Percentiles rank a stretch among this genome's conserved stretches.
Evolutionary conservation across 2,797 vertebrate genomes (phyloP).

Genomic region (Allobates femoralis): DNA sequence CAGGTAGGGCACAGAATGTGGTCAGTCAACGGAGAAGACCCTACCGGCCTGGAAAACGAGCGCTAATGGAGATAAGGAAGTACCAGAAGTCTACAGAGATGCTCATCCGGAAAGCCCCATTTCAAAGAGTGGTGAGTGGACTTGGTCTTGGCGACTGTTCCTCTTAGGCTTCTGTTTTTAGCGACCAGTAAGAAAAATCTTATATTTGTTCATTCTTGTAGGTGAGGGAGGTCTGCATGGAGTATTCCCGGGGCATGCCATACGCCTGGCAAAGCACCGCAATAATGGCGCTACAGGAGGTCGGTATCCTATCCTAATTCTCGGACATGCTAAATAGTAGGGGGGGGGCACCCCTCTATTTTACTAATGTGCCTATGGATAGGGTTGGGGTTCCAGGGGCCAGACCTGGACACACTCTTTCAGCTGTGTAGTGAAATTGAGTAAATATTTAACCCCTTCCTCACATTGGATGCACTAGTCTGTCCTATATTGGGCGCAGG

Average conservation of each 20-base stretch:
- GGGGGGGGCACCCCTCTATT: too few species aligned
- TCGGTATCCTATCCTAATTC: neutral
- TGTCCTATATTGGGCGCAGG: too few species aligned
- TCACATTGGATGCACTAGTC: too few species aligned
- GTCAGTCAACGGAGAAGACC: conserved; percentile 51
- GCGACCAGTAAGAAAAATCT: too few species aligned
- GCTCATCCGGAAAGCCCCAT: conserved; percentile 77
- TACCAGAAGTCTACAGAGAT: conserved; percentile 80
- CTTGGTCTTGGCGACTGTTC: too few species aligned
- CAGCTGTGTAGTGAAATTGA: too few species aligned
- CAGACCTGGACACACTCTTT: too few species aligned
- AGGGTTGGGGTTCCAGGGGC: too few species aligned
- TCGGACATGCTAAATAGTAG: too few species aligned
- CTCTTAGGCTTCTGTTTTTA: neutral
- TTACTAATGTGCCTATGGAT: too few species aligned
- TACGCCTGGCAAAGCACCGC: conserved; percentile 37
- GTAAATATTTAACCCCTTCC: too few species aligned
- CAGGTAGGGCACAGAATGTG: neutral
- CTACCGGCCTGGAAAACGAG: conserved; percentile 78
- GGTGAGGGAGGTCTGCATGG: conserved; percentile 45
- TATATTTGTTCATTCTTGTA: neutral
- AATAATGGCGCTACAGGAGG: conserved; percentile 53
- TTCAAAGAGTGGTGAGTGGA: conserved; percentile 74
- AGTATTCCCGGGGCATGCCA: neutral
- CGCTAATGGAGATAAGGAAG: conserved; percentile 82